These are phyloP conservation scores for Barnardius zonarius DNA, from an alignment of 2,113 vertebrate genomes.

Conservation along the genomic window DNA sequence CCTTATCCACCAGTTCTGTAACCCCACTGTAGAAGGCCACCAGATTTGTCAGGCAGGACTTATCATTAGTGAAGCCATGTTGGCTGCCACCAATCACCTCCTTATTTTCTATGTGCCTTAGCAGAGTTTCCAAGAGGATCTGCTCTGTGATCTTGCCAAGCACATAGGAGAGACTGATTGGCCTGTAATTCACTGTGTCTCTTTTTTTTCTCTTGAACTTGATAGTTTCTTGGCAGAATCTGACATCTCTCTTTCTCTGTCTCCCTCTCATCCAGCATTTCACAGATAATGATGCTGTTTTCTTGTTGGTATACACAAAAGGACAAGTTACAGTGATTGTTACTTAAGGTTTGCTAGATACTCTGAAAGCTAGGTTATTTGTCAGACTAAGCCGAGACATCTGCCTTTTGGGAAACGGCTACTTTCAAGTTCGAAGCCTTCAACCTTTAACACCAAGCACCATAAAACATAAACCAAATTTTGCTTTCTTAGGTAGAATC, in stretches of 20 bases:
- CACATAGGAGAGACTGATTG: not conserved
- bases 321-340: not conserved
- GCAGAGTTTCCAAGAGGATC: not conserved
- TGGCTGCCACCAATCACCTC: not conserved
- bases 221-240: not conserved
- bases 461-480: not conserved
- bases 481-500: not conserved
- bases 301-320: not conserved
- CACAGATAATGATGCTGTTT: not conserved
- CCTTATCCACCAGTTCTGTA: not conserved
- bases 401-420: not conserved
- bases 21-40: not conserved
- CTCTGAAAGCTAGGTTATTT: not conserved
- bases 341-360: not conserved
- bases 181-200: not conserved
- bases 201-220: not conserved
- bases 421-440: not conserved
- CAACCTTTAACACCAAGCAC: not conserved
- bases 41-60: not conserved
- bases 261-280: not conserved
- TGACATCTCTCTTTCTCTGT: not conserved
- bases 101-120: not conserved
- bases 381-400: not conserved
- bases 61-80: not conserved
- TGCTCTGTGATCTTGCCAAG: not conserved